Conservation (phyloP, 2,888 invertebrate species). For the Hypena proboscidalis region DNA sequence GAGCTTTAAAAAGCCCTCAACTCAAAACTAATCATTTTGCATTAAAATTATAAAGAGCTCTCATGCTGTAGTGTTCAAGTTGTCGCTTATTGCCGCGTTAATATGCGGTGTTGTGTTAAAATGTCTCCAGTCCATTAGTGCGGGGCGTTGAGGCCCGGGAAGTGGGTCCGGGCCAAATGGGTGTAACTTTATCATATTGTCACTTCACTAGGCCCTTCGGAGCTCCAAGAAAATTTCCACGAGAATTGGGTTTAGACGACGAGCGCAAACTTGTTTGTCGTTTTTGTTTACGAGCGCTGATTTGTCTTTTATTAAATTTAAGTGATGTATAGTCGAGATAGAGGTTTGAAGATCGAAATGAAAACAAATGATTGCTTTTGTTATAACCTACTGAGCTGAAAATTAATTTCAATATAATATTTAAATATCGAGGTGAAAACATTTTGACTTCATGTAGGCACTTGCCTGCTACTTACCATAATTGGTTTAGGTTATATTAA, state of each 20-base stretch:
- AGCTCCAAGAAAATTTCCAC: not conserved
- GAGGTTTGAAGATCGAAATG: too few species aligned
- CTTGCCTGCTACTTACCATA: too few species aligned
- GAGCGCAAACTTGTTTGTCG: not conserved
- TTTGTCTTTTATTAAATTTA: too few species aligned
- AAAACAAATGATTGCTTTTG: too few species aligned
- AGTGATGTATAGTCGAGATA: too few species aligned
- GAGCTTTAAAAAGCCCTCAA: not conserved
- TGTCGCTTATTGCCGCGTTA: not conserved
- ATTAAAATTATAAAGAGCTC: conserved; percentile 2
- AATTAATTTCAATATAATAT: too few species aligned
- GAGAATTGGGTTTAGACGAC: not conserved
- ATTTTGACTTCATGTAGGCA: too few species aligned
- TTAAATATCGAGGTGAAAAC: too few species aligned
- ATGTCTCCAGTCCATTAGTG: conserved; percentile 18
- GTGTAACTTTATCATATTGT: conserved; percentile 16
- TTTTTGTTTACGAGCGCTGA: not conserved
- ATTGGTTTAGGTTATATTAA: too few species aligned
- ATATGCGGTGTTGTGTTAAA: conserved; percentile 7
- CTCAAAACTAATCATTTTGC: not conserved
- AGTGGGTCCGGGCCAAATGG: conserved; percentile 10
- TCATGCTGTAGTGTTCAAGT: not conserved
- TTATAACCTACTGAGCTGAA: too few species aligned
- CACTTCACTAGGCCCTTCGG: not conserved
- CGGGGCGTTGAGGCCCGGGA: conserved; percentile 2